A percentile compares a stretch with the other conserved stretches of the same genome.
Evolutionary conservation across 2,888 invertebrate species (phyloP).

Genomic region (Chrysomela aeneicollis): DNA sequence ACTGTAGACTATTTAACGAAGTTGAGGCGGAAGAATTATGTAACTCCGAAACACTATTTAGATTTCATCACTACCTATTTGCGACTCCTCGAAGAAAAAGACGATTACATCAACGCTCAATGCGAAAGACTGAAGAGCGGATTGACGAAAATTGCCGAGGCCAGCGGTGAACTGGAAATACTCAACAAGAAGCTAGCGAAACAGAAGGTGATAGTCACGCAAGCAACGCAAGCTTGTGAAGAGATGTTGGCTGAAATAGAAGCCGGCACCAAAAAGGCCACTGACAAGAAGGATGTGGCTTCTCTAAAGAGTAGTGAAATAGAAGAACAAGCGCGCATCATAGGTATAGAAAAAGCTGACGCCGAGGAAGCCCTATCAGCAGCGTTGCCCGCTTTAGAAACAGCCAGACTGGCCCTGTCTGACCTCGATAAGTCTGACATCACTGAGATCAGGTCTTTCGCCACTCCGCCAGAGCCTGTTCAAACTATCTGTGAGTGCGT

Average conservation of each 20-base stretch:
- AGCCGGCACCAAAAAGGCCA: slow-evolving; percentile 73
- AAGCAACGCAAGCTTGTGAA: slow-evolving; percentile 85
- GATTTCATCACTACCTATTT: slow-evolving; percentile 86
- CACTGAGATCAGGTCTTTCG: slow-evolving; percentile 91
- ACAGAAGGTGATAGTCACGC: slow-evolving; percentile 83
- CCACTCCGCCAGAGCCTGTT: slow-evolving; percentile 89
- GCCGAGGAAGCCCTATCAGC: slow-evolving; percentile 82
- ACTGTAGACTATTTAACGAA: slow-evolving; percentile 76
- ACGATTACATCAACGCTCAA: slow-evolving; percentile 68
- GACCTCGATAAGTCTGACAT: slow-evolving; percentile 90
- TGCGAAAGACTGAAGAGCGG: slow-evolving; percentile 77
- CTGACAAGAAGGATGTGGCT: slow-evolving; percentile 81
- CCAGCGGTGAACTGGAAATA: slow-evolving; percentile 80
- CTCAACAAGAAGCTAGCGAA: slow-evolving; percentile 82
- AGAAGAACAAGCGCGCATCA: slow-evolving; percentile 80
- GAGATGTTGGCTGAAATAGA: slow-evolving; percentile 79
- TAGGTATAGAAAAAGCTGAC: slow-evolving; percentile 82
- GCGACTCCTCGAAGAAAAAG: slow-evolving; percentile 76
- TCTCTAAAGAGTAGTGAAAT: slow-evolving; percentile 83
- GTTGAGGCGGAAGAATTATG: slow-evolving; percentile 82
- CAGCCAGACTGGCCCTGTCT: slow-evolving; percentile 79
- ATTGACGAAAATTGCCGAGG: slow-evolving; percentile 85
- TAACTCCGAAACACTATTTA: slow-evolving; percentile 91
- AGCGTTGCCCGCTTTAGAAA: slow-evolving; percentile 85
- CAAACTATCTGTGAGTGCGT: slow-evolving; percentile 91